Evolutionary conservation across 2,797 vertebrate genomes (phyloP).

Genomic region (Rhadinocentrus ornatus): DNA sequence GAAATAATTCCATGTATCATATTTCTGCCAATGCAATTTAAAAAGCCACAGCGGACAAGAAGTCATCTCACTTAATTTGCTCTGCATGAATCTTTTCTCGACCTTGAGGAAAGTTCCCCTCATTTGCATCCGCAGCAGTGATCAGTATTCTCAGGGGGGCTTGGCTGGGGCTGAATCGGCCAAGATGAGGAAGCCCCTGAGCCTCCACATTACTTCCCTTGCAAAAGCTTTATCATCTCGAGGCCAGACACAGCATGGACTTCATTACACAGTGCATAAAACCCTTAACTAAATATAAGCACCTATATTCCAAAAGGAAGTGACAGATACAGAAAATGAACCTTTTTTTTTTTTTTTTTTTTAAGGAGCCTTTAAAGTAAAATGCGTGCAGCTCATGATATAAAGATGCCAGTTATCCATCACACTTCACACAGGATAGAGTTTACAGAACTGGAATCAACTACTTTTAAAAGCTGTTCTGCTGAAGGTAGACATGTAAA

Average conservation of each 20-base stretch:
- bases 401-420: conserved; percentile 39
- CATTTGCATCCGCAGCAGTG: conserved; percentile 70
- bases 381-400: conserved; percentile 25
- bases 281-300: conserved; percentile 62
- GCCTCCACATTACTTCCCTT: conserved; percentile 56
- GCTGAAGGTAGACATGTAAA: neutral
- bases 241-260: conserved; percentile 49
- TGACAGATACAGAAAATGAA: conserved; percentile 48
- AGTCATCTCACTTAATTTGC: conserved; percentile 64
- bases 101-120: conserved; percentile 72
- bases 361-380: conserved; percentile 5
- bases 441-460: neutral
- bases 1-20: conserved; percentile 45
- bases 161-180: conserved; percentile 36
- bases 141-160: conserved; percentile 60
- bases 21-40: conserved; percentile 53
- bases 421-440: conserved; percentile 46
- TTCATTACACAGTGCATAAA: conserved; percentile 67
- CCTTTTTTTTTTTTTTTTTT: conserved; percentile 19
- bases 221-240: conserved; percentile 60
- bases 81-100: conserved; percentile 59
- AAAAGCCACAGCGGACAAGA: conserved; percentile 43
- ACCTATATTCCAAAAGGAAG: conserved; percentile 46
- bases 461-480: neutral
- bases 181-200: conserved; percentile 57